Evolutionary conservation across 2,888 invertebrate species (phyloP), one percentile per base, ranked within the genome.

Genomic region (Parnassius glacialis): DNA sequence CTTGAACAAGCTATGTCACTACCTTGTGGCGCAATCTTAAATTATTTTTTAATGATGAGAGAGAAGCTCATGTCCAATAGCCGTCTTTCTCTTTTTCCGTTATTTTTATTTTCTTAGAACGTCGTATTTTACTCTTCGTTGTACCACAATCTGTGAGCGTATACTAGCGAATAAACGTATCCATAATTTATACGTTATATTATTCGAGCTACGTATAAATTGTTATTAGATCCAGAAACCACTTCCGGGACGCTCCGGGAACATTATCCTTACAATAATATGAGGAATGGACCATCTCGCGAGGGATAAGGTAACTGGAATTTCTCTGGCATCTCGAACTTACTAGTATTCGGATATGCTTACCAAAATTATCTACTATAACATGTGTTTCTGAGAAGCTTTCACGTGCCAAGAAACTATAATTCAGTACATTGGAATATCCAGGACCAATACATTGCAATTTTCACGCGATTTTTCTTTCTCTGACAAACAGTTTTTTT

Each of bases 121-220:
- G 20, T 11, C 41, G 3, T 10, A 48, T 7, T 5, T 7, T 25
- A 25, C 5, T 10, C 42, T 13, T 41, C 52, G 47, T 63, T 56
- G 48, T 13, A 48, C 59, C 55, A 51, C 34, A 41, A 25, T 1
- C 12, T 12, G 43, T 13, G 16, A 52, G 50, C 48, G 48, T 20
- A 64, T 50, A 59, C 57, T 45, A 34, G 55, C 51, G 55, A 48
- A 25, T 52, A 52, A 52, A 52, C 43, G 41, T 59, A 25, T 54
- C 51, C 62, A 55, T 62, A 59, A 62, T 62, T 62, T 60, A 57
- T 59, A 64, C 42, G 43, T 64, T 50, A 57, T 59, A 52, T 57
- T 64, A 64, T 59, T 59, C 59, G 57, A 57, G 53, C 56, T 64
- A 43, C 63, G 51, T 59, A 59, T 63, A 64, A 59, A 64, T 57